A percentile compares a stretch with the other conserved stretches of the same genome.
These are phyloP conservation scores for Pagrus major DNA, from an alignment of 2,113 vertebrate genomes.

Conservation along the genomic window DNA sequence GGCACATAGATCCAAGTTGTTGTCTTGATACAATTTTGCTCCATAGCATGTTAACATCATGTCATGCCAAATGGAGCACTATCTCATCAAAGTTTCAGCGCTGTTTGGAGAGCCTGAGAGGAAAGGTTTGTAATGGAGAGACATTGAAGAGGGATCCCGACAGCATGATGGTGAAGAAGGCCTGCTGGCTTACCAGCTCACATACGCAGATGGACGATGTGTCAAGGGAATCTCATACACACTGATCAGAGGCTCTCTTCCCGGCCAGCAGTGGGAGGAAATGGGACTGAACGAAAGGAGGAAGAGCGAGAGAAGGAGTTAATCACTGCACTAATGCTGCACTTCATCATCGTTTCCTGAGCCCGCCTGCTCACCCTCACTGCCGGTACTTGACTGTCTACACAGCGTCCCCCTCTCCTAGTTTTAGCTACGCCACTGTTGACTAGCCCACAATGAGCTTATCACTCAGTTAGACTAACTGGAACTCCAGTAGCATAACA, in stretches of 20 bases:
- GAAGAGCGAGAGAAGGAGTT: conserved; percentile 84
- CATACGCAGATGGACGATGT: conserved; percentile 80
- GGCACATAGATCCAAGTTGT: conserved; percentile 37
- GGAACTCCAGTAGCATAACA: conserved; percentile 36
- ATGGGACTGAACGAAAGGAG: conserved; percentile 84
- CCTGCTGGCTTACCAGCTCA: conserved; percentile 72
- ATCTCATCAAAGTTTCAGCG: conserved; percentile 76
- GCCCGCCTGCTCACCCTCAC: conserved; percentile 71
- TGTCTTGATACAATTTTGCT: conserved; percentile 37
- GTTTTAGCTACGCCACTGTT: conserved; percentile 32
- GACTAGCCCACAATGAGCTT: conserved; percentile 16
- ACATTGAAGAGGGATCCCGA: conserved; percentile 63
- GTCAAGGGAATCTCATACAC: conserved; percentile 81
- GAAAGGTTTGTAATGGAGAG: conserved; percentile 71
- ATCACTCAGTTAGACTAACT: conserved; percentile 37
- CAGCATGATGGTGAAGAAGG: conserved; percentile 72
- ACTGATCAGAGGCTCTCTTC: conserved; percentile 78
- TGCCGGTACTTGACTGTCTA: conserved; percentile 59
- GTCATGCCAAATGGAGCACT: conserved; percentile 60
- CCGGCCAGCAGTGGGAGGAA: conserved; percentile 79
- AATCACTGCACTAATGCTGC: conserved; percentile 85
- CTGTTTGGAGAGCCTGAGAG: conserved; percentile 60
- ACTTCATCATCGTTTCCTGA: conserved; percentile 87
- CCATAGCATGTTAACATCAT: conserved; percentile 57
- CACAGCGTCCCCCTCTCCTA: conserved; percentile 76